Conservation (phyloP, 1,140 invertebrate genomes). For the Polypedilum vanderplanki region DNA sequence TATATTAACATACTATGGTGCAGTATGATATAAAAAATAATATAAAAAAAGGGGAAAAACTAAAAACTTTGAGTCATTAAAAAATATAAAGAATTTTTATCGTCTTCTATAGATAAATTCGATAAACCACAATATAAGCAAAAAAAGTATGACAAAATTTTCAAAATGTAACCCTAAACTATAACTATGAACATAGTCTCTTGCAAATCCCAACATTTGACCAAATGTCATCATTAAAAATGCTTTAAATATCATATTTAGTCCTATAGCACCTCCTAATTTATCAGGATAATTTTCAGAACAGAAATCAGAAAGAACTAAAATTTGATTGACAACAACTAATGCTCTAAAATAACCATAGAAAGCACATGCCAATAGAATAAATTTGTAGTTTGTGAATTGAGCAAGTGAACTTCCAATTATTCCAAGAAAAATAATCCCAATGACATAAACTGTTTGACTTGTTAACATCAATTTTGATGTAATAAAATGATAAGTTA, state of each 20-base stretch:
- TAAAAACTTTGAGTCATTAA: too few relatives aligned
- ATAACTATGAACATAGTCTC: conserved; percentile 56
- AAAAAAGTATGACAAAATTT: conserved; percentile 49
- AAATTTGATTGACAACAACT: conserved; percentile 61
- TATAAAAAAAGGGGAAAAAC: too few relatives aligned
- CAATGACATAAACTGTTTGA: conserved; percentile 48
- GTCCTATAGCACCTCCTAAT: conserved; percentile 60
- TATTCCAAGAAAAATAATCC: too few relatives aligned
- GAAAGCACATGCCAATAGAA: conserved; percentile 37
- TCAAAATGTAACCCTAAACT: conserved; percentile 55
- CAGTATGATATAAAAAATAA: too few relatives aligned
- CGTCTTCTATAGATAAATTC: conserved; percentile 36
- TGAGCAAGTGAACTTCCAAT: conserved; percentile 37
- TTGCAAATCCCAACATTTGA: conserved; percentile 58
- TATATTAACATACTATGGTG: too few relatives aligned
- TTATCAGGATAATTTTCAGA: conserved; percentile 46
- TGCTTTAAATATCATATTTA: conserved; percentile 67
- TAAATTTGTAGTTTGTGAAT: conserved; percentile 33
- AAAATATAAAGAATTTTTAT: conserved; percentile 30
- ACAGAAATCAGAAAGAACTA: conserved; percentile 60
- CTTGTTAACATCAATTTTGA: conserved; percentile 54
- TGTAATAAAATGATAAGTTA: conserved; percentile 56
- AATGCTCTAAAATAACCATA: conserved; percentile 37
- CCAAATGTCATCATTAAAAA: conserved; percentile 57
- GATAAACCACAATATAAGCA: conserved; percentile 53